Evolutionary conservation across 2,113 vertebrate genomes (phyloP).

Genomic region (Eptesicus fuscus): DNA sequence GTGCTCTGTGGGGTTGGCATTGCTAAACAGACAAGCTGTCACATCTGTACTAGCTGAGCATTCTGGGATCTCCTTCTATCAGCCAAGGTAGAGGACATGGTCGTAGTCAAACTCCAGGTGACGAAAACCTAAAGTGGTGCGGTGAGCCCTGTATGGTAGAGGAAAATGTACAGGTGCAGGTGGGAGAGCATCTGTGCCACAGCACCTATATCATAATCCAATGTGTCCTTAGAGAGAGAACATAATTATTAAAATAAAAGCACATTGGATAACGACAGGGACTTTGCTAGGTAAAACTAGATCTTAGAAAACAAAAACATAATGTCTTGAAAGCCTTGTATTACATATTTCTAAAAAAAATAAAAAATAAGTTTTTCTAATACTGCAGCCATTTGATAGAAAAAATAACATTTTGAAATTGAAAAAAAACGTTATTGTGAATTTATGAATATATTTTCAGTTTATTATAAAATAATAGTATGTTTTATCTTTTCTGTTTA

Average conservation of each 20-base stretch:
- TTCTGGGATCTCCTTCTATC: constrained; percentile 67
- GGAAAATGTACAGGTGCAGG: constrained; percentile 42
- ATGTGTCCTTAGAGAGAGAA: not conserved
- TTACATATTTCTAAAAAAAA: not conserved
- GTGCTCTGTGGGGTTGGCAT: constrained; percentile 57
- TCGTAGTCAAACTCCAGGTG: constrained; percentile 57
- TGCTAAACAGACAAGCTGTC: constrained; percentile 74
- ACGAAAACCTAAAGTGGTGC: constrained; percentile 50
- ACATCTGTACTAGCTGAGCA: constrained; percentile 56
- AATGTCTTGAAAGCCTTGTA: not conserved
- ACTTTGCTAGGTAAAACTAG: not conserved
- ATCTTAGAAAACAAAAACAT: not conserved
- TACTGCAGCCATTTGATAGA: not conserved
- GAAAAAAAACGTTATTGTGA: not conserved
- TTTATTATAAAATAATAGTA: not conserved
- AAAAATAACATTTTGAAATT: constrained; percentile 16
- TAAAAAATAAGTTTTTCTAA: not conserved
- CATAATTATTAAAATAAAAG: constrained; percentile 41
- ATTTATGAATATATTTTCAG: not conserved
- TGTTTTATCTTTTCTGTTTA: not conserved
- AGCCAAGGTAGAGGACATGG: constrained; percentile 61
- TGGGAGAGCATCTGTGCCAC: not conserved
- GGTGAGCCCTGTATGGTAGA: constrained; percentile 34
- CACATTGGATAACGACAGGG: not conserved
- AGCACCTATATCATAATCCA: constrained; percentile 8